Evolutionary conservation across 2,888 invertebrate genomes (phyloP).

Genomic region (Cremastinae sp.): DNA sequence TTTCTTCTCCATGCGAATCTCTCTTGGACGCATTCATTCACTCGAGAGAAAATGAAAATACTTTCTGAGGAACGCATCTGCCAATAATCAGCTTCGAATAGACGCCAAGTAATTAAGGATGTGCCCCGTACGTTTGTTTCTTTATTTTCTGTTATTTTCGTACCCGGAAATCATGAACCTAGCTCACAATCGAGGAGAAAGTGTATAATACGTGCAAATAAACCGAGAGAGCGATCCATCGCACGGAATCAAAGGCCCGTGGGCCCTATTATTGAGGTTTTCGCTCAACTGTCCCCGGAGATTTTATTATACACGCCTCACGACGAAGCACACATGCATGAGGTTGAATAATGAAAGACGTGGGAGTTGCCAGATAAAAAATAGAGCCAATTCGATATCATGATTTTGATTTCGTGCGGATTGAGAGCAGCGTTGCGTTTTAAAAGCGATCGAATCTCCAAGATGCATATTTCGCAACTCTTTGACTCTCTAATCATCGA

Average conservation of each 20-base stretch:
- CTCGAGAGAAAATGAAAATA: neutral
- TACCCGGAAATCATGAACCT: conserved; percentile 72
- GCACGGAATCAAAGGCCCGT: conserved; percentile 54
- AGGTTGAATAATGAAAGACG: conserved; percentile 9
- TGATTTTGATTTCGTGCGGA: conserved; percentile 30
- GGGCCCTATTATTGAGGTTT: conserved; percentile 25
- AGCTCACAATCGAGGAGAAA: conserved; percentile 70
- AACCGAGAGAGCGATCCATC: conserved; percentile 38
- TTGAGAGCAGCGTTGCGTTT: conserved; percentile 64
- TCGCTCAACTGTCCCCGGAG: conserved; percentile 54
- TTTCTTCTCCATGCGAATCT: neutral
- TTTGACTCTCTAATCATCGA: conserved; percentile 7
- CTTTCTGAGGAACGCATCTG: neutral
- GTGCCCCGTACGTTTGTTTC: conserved; percentile 59
- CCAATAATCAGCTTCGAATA: conserved; percentile 17
- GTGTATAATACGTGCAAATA: conserved; percentile 66
- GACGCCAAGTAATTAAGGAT: conserved; percentile 17
- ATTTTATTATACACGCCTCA: conserved; percentile 15
- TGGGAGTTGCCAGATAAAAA: conserved; percentile 7
- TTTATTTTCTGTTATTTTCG: conserved; percentile 58
- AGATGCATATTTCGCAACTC: conserved; percentile 35
- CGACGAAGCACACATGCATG: conserved; percentile 2
- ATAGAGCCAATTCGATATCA: conserved; percentile 17
- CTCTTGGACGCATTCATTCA: neutral
- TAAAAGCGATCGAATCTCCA: conserved; percentile 53